Percentiles rank a stretch among this genome's conserved stretches.
phyloP scores from a whole-genome alignment of 2,797 vertebrate genomes.

The Rhinatrema bivittatum region DNA sequence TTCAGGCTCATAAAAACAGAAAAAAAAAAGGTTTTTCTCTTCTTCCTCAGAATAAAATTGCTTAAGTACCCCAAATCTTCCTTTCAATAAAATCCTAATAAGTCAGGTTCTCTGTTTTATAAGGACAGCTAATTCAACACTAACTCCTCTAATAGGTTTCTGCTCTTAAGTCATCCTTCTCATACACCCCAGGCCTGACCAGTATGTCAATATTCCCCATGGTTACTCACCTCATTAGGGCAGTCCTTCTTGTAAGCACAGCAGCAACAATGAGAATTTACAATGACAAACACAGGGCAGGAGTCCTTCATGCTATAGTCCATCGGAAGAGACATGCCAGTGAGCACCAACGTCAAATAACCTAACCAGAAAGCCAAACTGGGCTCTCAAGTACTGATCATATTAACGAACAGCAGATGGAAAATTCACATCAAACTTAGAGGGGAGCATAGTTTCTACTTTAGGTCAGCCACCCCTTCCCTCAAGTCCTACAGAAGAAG shows the following conservation, averaged over 20 bases:
- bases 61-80: no score
- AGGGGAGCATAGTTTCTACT: constrained; percentile 31
- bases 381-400: no score
- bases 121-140: no score
- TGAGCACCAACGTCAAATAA: background rate
- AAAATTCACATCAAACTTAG: constrained; percentile 35
- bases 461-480: constrained; percentile 18
- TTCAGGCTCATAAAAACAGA: no score
- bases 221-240: constrained; percentile 52
- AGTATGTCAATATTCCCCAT: no score
- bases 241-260: constrained; percentile 54
- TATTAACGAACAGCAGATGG: constrained; percentile 54
- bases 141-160: no score
- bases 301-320: constrained; percentile 64
- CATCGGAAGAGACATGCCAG: constrained; percentile 38
- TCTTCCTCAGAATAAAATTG: no score
- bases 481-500: constrained; percentile 23
- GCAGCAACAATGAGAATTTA: constrained; percentile 66
- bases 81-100: no score
- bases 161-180: no score
- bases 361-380: background rate
- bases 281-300: constrained; percentile 59
- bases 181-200: no score
- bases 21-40: no score
- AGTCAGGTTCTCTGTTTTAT: no score